Conservation (phyloP, 2,797 vertebrate species). For the Sciaenops ocellatus region DNA sequence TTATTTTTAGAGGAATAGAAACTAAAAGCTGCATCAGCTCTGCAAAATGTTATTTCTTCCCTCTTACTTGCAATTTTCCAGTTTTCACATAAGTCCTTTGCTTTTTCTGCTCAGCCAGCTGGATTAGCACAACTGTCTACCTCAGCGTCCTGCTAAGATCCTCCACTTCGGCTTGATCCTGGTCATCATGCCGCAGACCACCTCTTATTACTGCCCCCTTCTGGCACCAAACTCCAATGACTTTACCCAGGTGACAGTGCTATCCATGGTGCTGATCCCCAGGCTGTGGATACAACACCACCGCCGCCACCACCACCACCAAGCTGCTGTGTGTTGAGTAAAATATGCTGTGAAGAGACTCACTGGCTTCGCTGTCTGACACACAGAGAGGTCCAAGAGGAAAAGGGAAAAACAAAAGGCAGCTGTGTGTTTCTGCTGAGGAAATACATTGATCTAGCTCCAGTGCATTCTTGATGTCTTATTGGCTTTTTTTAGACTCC, state of each 20-base stretch:
- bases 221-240: slow-evolving; percentile 41
- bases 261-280: slow-evolving; percentile 80
- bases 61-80: slow-evolving; percentile 44
- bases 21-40: slow-evolving; percentile 50
- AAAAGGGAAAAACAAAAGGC: slow-evolving; percentile 23
- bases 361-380: slow-evolving; percentile 2
- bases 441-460: slow-evolving; percentile 51
- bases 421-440: slow-evolving; percentile 25
- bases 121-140: slow-evolving; percentile 66
- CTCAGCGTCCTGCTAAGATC: slow-evolving; percentile 70
- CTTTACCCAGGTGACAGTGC: slow-evolving; percentile 38
- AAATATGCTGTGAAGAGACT: slow-evolving; percentile 16
- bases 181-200: slow-evolving; percentile 20
- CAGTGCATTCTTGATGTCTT: slow-evolving; percentile 48
- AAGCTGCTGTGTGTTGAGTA: neutral
- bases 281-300: neutral
- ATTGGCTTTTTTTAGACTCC: slow-evolving; percentile 49
- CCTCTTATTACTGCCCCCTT: slow-evolving; percentile 49
- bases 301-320: neutral
- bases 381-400: neutral
- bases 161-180: slow-evolving; percentile 61
- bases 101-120: slow-evolving; percentile 69
- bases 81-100: slow-evolving; percentile 50
- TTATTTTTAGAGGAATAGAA: neutral
- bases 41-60: slow-evolving; percentile 39